Evolutionary conservation across 2,113 vertebrate species (phyloP), one percentile per base, ranked within the genome.

Genomic region (Mastomys natalensis): DNA sequence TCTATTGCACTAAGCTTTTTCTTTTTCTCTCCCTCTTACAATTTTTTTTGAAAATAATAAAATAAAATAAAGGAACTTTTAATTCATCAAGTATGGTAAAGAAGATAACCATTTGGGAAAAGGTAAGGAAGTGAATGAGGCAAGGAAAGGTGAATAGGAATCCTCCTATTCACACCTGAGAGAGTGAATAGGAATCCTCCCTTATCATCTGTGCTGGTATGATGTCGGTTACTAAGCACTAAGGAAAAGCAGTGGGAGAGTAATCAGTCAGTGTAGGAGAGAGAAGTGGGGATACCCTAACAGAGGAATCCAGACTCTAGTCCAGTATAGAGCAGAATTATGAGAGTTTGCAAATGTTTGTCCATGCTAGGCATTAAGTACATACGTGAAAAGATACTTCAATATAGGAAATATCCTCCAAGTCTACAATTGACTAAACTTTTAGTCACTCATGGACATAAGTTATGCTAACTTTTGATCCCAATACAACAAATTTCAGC

Each of bases 151-250:
- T n/a, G 43, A 37, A 43, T 13, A 62, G 8, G 60, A 62, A 62
- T 62, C 8, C 8, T 26, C 8, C 24, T 62, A 62, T 26, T 62
- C 60, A 9, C 8, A 43, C 7, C 31, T 29, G 21, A 80, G 29
- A 60, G 7, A 29, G 43, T 7, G 11, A 16, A 22, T 74, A 8
- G 64, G 11, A 9, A 34, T 45, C 19, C 7, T 60, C 53, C 3
- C 15, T 45, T 12, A 37, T 19, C 45, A 4, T 13, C 45, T 22
- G 0, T 7, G 6, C 19, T 29, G 4, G 9, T 4, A 2, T 34
- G 5, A 60, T 17, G 1, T 45, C 22, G 15, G 22, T 87, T 16
- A 19, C 22, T 26, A 22, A 62, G 22, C n/a, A 45, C 1, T 15
- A 17, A 76, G 0, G 2, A 51, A 37, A 16, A 53, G 16, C 26